These are phyloP conservation scores for Melanotaenia trifasciata DNA, from an alignment of 2,797 vertebrate genomes.

Conservation along the genomic window DNA sequence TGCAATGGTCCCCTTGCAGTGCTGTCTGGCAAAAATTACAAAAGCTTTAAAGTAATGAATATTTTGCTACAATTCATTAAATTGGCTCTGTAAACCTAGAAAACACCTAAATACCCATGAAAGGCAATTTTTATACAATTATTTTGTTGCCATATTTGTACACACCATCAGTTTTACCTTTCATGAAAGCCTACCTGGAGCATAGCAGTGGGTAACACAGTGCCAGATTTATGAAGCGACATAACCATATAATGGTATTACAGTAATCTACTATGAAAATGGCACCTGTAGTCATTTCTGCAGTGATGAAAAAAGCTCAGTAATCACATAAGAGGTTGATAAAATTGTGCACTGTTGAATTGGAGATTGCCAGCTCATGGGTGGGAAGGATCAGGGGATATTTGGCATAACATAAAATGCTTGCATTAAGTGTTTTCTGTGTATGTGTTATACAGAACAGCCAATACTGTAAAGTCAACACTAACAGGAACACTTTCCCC, in stretches of 20 bases:
- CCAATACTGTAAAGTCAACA: background rate
- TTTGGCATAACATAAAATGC: conserved; percentile 33
- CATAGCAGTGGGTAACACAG: conserved; percentile 3
- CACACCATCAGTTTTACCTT: conserved; percentile 40
- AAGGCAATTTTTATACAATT: conserved; percentile 29
- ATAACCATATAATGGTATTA: conserved; percentile 65
- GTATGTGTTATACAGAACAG: background rate
- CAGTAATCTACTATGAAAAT: conserved; percentile 60
- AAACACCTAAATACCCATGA: conserved; percentile 37
- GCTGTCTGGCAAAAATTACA: conserved; percentile 8
- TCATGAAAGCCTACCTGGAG: conserved; percentile 55
- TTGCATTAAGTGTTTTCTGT: background rate
- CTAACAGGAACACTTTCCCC: background rate
- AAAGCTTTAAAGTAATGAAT: conserved; percentile 25
- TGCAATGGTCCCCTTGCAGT: background rate
- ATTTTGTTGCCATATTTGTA: conserved; percentile 63
- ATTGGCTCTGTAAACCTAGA: conserved; percentile 34
- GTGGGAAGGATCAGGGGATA: background rate
- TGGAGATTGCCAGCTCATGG: conserved; percentile 25
- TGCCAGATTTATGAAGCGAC: conserved; percentile 52
- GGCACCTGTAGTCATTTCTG: conserved; percentile 48
- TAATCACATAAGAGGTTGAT: conserved; percentile 54
- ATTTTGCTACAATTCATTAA: conserved; percentile 41
- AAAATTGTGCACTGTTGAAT: conserved; percentile 51
- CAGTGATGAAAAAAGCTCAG: conserved; percentile 50